phyloP scores from a whole-genome alignment of 2,113 vertebrate genomes.

The Scortum barcoo region DNA sequence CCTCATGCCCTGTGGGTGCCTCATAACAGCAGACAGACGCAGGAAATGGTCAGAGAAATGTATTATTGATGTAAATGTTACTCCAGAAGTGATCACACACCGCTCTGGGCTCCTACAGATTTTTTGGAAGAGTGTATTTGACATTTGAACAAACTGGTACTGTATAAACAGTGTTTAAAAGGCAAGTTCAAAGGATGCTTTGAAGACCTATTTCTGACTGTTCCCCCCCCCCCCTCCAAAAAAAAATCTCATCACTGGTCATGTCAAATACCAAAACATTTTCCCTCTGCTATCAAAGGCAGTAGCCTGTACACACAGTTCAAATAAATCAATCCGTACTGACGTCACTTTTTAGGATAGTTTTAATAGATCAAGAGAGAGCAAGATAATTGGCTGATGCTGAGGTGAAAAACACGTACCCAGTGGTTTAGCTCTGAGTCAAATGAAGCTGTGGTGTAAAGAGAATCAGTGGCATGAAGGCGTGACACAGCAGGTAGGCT shows the following conservation, averaged over 20 bases:
- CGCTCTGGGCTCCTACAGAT: background rate
- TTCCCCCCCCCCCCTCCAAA: background rate
- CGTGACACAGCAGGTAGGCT: background rate
- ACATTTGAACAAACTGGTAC: slow-evolving; percentile 26
- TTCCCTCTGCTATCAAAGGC: background rate
- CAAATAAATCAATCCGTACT: background rate
- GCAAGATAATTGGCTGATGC: background rate
- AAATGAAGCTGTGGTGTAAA: background rate
- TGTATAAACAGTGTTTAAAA: slow-evolving; percentile 19
- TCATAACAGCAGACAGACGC: background rate
- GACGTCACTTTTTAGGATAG: background rate
- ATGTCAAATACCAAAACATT: slow-evolving; percentile 18
- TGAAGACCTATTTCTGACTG: slow-evolving; percentile 17
- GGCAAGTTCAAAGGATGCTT: slow-evolving; percentile 35
- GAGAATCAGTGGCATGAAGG: background rate
- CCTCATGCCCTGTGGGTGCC: background rate
- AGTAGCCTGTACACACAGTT: background rate
- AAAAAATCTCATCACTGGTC: slow-evolving; percentile 18
- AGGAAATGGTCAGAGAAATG: background rate
- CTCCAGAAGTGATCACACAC: background rate
- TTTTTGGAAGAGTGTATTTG: slow-evolving; percentile 21
- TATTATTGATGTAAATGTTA: slow-evolving; percentile 26
- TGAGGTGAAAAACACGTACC: background rate
- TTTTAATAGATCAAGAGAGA: background rate
- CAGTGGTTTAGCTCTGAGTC: background rate